A percentile compares a stretch with the other conserved stretches of the same genome.
phyloP scores from a whole-genome alignment of 2,113 vertebrate genomes.

The Grammomys surdaster region DNA sequence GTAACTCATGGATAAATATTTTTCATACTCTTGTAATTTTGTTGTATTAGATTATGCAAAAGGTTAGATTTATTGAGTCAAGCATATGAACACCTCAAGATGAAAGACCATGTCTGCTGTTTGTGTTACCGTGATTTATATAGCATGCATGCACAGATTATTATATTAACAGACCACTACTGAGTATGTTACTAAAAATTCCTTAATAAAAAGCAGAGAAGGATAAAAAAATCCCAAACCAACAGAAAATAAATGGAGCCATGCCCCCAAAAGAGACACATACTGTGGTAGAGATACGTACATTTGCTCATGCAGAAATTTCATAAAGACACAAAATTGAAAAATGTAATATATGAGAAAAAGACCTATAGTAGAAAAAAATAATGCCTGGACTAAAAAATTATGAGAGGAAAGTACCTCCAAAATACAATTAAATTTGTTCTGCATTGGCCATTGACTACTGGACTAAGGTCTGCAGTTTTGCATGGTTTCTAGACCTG shows the following conservation, averaged over 20 bases:
- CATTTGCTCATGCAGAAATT: not conserved
- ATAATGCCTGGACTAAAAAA: not conserved
- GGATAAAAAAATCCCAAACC: too few relatives aligned
- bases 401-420: not conserved
- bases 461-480: not conserved
- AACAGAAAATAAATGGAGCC: not conserved
- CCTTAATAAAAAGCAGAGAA: not conserved
- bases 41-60: not conserved
- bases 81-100: not conserved
- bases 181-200: not conserved
- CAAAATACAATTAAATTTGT: not conserved
- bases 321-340: not conserved
- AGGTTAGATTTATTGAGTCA: not conserved
- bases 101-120: not conserved
- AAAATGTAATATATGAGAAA: not conserved
- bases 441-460: not conserved
- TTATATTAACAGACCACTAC: not conserved
- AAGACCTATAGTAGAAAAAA: not conserved
- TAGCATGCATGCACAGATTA: not conserved
- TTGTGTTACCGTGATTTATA: not conserved
- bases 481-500: not conserved
- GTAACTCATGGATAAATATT: not conserved
- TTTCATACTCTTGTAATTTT: slow-evolving; percentile 8
- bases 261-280: not conserved
- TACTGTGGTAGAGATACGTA: not conserved